Evolutionary conservation across 2,113 vertebrate species (phyloP), one percentile per base, ranked within the genome.

Genomic region (Pristiophorus japonicus): DNA sequence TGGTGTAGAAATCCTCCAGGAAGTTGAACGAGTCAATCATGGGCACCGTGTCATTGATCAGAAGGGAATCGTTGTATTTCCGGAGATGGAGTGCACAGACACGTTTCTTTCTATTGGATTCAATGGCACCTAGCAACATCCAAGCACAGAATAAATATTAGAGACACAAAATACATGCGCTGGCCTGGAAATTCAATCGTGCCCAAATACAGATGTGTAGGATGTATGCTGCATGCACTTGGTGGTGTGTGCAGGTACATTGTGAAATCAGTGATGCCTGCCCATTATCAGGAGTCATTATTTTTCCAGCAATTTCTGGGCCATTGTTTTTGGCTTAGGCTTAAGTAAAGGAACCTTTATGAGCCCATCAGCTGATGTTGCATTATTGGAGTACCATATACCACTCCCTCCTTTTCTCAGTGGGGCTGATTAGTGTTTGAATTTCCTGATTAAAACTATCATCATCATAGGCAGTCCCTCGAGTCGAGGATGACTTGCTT

Each of bases 51-150:
- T 99, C 98, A 0, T 98, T 98, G 96, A 99, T 97, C 95, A 99
- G 97, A 96, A 99, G 96, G 0, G 99, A 98, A 0, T 99, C 98
- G 0, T 99, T 99, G 97, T 99, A 99, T 95, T 97, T 96, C 81
- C 98, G 96, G 66, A 99, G 98, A 97, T 99, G 98, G 18, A 98
- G 91, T 0, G 98, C 98, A 0, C 98, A 98, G 84, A 97, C 97
- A 1, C 98, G 96, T 0, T 85, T 96, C 96, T 96, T n/a, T 38
- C 97, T 97, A 63, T 97, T 96, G 0, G 96, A 95, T 0, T 16
- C 59, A 94, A 78, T 94, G 0, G 98, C 97, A 0, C 98, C 99
- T 99, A 14, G 97, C 5, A 0, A 24, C 55, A 84, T 95, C 45
- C 70, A 75, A 67, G 45, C 20, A 95, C 12, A 24, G 12, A 45